Base-by-base conservation (phyloP, 2,888 invertebrate species). In the Epicampocera succincta region DNA sequence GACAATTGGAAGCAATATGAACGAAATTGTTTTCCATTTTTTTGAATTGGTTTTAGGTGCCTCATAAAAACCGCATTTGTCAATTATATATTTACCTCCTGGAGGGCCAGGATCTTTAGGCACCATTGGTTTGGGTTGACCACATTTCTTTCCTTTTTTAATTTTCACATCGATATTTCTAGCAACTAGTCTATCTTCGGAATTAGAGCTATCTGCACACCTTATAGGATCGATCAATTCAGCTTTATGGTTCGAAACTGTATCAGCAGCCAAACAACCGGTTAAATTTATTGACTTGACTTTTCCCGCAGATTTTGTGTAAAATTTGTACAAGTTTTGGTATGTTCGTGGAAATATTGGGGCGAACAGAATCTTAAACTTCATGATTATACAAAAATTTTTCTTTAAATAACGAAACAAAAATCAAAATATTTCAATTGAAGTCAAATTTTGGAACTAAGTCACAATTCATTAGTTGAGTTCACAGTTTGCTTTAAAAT, bases 31-130 rank as follows among this genome's bases (percentile, higher is more conserved):
- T 44, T 48, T 68, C 68, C 61, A 81, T n/a, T 56, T 68, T 63
- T 56, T 58, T 8, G 65, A 25, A 56, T 73, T 73, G 11, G 33
- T 1, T 1, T 42, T 65, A 11, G 48, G 73, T 21, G 38, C 25
- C n/a, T 81, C 63, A 15, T 19, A 73, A 8, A 58, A 8, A 2
- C 21, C 63, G 68, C 81, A 81, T 58, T 73, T 73, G 52, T 81
- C 71, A 0, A 19, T 42, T 42, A 42, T 50, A 38, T 21, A 19
- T 25, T 2, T 5, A 15, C 44, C 44, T 5, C 69, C 68, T 13
- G 65, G 52, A 38, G 71, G 40, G 6, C 33, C 33, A 9, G 78
- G 52, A 25, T 48, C 15, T 2, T 42, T 5, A 25, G 25, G 12
- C 6, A 15, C 8, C 21, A 9, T 29, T 25, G 69, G 50, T 25